Base-by-base conservation (phyloP, 2,888 invertebrate genomes). In the Campoplex capitator region DNA sequence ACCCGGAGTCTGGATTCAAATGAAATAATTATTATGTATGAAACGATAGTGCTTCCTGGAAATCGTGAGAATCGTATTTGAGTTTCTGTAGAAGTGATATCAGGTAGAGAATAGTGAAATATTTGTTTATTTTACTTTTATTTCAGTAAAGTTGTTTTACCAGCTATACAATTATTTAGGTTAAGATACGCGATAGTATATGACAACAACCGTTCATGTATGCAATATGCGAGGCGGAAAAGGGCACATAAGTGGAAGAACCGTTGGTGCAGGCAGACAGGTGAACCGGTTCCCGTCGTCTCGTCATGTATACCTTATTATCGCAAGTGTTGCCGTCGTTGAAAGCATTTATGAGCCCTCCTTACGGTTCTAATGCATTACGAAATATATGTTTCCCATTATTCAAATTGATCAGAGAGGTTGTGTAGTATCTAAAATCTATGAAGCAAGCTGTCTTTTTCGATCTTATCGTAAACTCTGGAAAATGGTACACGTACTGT, bases 251-350 rank as follows among this genome's bases (percentile, higher is more conserved):
- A 92, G 92, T 92, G 89, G 89, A 91, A 89, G 80, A 90, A 88
- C 85, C 84, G 85, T 86, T 88, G 83, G 88, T 91, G 88, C 78
- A 87, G 89, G 86, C 91, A 91, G 91, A 89, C 92, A 91, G 91
- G 88, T 90, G 88, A 74, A 74, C 38, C 45, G 58, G 32, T 73
- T 85, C 79, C 76, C 65, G 65, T 48, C 38, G 70, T 78, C 62
- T 58, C 68, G 54, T 71, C 51, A 68, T 78, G 62, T n/a, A 58
- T n/a, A 51, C 51, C 58, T 83, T 58, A 42, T 56, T 67, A 86
- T 86, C 51, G 68, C 28, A 75, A 70, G 42, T 78, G 71, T 83
- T 76, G 65, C 32, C 7, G 11, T 38, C 58, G 32, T 28, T n/a
- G 18, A 42, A 48, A 71, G 28, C 48, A 42, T 56, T 23, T 77